Evolutionary conservation across 2,113 vertebrate genomes (phyloP).

Genomic region (Prochilodus magdalenae): DNA sequence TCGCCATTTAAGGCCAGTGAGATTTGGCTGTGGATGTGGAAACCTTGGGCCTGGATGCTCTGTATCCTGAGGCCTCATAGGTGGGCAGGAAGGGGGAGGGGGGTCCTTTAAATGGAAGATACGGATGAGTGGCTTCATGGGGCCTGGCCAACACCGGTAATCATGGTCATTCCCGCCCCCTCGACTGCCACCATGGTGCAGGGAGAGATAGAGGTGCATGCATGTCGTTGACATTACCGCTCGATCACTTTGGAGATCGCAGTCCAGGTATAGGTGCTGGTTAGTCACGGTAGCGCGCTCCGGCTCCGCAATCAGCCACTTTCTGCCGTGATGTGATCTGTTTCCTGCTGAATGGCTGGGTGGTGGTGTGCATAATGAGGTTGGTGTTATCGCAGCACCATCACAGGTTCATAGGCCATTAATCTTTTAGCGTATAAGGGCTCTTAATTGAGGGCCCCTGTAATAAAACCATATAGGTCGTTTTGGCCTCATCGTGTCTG

Average conservation of each 20-base stretch:
- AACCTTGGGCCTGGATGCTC: conserved; percentile 23
- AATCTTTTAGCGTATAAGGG: conserved; percentile 72
- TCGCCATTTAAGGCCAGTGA: not conserved
- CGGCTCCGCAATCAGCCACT: conserved; percentile 70
- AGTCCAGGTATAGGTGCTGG: conserved; percentile 28
- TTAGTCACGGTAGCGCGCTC: conserved; percentile 42
- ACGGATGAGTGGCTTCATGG: conserved; percentile 29
- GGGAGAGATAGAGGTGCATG: not conserved
- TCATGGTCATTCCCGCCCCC: conserved; percentile 18
- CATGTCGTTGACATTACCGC: conserved; percentile 10
- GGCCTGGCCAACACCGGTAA: conserved; percentile 29
- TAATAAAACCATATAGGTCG: conserved; percentile 68
- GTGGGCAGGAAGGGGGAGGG: not conserved
- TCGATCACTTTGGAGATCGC: conserved; percentile 1
- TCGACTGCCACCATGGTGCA: not conserved
- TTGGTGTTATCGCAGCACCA: conserved; percentile 72
- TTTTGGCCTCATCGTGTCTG: not conserved
- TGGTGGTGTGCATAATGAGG: conserved; percentile 69
- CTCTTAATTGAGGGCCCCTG: conserved; percentile 75
- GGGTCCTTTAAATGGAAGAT: conserved; percentile 31
- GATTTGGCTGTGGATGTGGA: conserved; percentile 5
- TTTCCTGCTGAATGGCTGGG: conserved; percentile 67
- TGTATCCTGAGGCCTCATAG: conserved; percentile 2
- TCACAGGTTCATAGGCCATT: conserved; percentile 70
- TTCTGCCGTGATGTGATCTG: conserved; percentile 73